These are phyloP conservation scores for Spinus olivaceus DNA, from an alignment of 2,797 vertebrate genomes.

Conservation along the genomic window DNA sequence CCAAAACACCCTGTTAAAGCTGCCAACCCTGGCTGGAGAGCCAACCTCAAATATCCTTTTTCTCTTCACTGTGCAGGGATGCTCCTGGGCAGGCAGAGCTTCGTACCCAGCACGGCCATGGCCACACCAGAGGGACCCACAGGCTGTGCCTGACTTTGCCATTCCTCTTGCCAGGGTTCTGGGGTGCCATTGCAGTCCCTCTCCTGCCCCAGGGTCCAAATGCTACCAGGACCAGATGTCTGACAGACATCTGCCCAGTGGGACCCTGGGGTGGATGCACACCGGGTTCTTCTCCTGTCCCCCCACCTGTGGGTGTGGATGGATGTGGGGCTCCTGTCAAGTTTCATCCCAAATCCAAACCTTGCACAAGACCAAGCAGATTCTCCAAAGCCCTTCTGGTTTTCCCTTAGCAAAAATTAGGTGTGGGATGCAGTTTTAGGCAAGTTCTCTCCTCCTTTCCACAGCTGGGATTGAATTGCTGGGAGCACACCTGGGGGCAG, in stretches of 20 bases:
- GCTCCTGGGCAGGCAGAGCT: neutral
- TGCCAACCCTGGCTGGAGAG: neutral
- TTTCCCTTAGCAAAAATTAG: neutral
- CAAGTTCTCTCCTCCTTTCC: neutral
- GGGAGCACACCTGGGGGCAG: neutral
- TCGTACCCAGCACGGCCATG: rapidly evolving
- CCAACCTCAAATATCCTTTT: neutral
- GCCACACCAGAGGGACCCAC: rapidly evolving
- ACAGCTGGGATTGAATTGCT: neutral
- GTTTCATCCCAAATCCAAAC: neutral
- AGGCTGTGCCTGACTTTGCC: neutral
- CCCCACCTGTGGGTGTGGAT: rapidly evolving
- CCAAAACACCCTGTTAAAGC: neutral
- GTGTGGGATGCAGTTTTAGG: neutral
- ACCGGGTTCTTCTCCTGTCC: neutral
- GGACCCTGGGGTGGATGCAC: neutral
- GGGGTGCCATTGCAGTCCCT: neutral
- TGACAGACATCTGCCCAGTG: neutral
- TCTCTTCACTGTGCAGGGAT: neutral
- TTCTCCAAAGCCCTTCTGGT: neutral
- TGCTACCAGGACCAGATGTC: neutral
- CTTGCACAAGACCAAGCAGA: neutral
- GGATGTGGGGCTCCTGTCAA: neutral
- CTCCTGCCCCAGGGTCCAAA: neutral
- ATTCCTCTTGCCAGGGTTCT: neutral